phyloP scores from a whole-genome alignment of 1,140 invertebrate species.

The Cyclina sinensis region DNA sequence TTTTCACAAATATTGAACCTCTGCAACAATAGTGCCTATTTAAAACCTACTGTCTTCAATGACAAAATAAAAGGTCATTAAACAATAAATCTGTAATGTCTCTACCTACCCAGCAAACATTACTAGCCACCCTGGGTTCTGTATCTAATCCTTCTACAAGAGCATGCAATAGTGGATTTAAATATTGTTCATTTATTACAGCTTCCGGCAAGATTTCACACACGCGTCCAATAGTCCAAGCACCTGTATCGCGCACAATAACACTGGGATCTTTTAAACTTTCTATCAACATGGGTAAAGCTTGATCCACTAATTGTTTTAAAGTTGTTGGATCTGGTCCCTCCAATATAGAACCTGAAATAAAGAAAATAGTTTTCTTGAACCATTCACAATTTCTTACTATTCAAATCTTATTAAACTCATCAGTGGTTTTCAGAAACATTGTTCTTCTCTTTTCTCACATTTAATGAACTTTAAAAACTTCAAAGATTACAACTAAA shows the following conservation, averaged over 20 bases:
- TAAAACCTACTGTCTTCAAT: no score
- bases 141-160: slow-evolving; percentile 94
- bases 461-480: no score
- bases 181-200: slow-evolving; percentile 93
- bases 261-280: slow-evolving; percentile 95
- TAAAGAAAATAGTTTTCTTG: no score
- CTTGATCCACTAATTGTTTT: slow-evolving; percentile 97
- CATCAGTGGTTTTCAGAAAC: no score
- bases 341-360: slow-evolving; percentile 94
- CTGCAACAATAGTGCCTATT: no score
- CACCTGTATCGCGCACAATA: slow-evolving; percentile 98
- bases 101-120: slow-evolving; percentile 97
- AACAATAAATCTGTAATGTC: no score
- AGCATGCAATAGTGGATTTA: slow-evolving; percentile 94
- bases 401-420: no score
- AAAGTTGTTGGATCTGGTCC: slow-evolving; percentile 95
- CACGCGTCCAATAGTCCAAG: slow-evolving; percentile 99
- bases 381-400: no score
- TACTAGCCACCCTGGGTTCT: slow-evolving; percentile 98
- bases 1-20: no score
- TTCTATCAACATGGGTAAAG: slow-evolving; percentile 97
- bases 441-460: no score
- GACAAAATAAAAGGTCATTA: no score
- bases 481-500: no score
- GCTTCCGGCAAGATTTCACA: slow-evolving; percentile 99